Percentiles rank a stretch among this genome's conserved stretches.
Evolutionary conservation across 2,888 invertebrate genomes (phyloP).

Genomic region (Halictus ligatus): DNA sequence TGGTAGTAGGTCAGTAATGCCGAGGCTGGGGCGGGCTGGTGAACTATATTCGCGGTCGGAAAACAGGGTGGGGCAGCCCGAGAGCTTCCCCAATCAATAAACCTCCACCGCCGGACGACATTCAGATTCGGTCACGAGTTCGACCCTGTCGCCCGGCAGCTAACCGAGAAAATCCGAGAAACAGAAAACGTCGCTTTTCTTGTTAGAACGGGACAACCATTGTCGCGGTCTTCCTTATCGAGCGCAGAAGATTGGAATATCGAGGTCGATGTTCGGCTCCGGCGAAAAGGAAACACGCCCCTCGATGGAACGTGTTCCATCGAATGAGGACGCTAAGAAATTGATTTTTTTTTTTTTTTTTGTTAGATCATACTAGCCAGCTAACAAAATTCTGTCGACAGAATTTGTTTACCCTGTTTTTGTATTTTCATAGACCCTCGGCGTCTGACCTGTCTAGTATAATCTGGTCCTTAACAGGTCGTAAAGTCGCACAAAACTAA

Average conservation of each 20-base stretch:
- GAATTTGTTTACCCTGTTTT: too few relatives aligned
- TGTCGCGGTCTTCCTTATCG: too few relatives aligned
- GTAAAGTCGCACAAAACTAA: too few relatives aligned
- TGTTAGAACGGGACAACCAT: background rate
- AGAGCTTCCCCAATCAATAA: conserved; percentile 72
- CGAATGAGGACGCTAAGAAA: background rate
- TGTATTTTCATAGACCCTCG: too few relatives aligned
- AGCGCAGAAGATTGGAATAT: background rate
- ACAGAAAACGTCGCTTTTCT: background rate
- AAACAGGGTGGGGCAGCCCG: conserved; percentile 66
- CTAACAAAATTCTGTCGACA: too few relatives aligned
- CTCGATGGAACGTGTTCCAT: background rate
- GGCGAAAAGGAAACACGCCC: background rate
- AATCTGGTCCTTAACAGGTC: too few relatives aligned
- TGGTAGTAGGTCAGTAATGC: conserved; percentile 75
- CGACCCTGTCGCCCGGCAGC: conserved; percentile 22
- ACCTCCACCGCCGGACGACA: conserved; percentile 66
- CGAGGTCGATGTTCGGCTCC: background rate
- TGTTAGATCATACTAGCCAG: too few relatives aligned
- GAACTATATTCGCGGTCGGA: conserved; percentile 67
- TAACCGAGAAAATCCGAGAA: conserved; percentile 37
- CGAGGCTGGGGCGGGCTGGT: conserved; percentile 63
- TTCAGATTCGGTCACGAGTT: conserved; percentile 70
- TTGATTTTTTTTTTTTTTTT: too few relatives aligned
- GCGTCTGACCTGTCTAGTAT: too few relatives aligned